These are phyloP conservation scores for Lepus americanus DNA, from an alignment of 2,113 vertebrate genomes.

Conservation along the genomic window DNA sequence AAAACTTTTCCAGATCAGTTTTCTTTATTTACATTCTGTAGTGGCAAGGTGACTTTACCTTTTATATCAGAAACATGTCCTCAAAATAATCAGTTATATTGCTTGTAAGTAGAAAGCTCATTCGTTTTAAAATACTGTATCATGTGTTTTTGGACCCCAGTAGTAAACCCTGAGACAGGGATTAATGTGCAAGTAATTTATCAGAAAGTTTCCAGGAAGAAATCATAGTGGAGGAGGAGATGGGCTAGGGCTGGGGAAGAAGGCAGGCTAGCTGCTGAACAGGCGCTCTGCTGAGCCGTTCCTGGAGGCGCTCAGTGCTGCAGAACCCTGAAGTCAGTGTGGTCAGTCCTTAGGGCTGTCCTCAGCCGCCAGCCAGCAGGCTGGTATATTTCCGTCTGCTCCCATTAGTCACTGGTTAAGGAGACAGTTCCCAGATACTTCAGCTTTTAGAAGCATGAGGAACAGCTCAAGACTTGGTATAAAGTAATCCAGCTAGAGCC, in stretches of 20 bases:
- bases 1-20: conserved; percentile 88
- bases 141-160: background rate
- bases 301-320: background rate
- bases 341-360: no score
- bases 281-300: no score
- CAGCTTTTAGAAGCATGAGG: background rate
- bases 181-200: background rate
- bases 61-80: conserved; percentile 88
- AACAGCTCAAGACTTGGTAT: background rate
- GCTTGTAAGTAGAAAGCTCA: background rate
- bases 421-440: background rate
- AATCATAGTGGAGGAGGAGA: background rate
- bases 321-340: background rate
- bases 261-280: background rate
- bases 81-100: conserved; percentile 90
- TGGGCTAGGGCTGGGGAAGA: background rate
- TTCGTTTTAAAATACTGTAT: background rate
- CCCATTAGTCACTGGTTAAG: background rate
- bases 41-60: conserved; percentile 89
- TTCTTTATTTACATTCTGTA: conserved; percentile 92
- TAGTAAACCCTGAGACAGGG: background rate
- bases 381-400: background rate
- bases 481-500: background rate
- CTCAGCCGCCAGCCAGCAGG: background rate
- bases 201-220: background rate